These are phyloP conservation scores for Cynodonichthys magdalenae DNA, from an alignment of 2,797 vertebrate species.

Conservation along the genomic window DNA sequence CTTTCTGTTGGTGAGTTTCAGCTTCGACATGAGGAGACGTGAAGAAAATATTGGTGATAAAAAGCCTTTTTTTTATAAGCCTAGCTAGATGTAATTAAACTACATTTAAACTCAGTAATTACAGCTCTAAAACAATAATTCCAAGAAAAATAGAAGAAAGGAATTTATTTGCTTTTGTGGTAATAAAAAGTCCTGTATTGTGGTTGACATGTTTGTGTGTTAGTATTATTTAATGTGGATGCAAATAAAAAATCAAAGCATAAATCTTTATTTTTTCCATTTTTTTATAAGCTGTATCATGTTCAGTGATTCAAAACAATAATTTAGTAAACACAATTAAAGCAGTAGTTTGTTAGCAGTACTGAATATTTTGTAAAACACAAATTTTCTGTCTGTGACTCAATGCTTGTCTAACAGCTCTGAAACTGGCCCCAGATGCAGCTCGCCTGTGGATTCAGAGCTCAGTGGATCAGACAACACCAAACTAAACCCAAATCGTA, in stretches of 20 bases:
- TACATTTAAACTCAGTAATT: no score
- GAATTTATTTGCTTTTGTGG: no score
- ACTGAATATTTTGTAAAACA: not conserved
- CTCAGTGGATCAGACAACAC: constrained; percentile 55
- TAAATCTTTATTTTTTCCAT: no score
- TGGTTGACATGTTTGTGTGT: no score
- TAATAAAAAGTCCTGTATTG: no score
- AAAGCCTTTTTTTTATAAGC: not conserved
- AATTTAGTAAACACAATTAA: not conserved
- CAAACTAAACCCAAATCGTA: constrained; percentile 82
- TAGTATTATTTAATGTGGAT: no score
- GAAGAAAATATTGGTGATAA: not conserved
- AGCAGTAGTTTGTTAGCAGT: not conserved
- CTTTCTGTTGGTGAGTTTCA: constrained; percentile 88
- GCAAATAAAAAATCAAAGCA: no score
- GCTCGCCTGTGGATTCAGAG: constrained; percentile 87
- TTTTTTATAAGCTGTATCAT: no score
- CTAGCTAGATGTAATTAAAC: no score
- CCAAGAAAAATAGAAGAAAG: no score
- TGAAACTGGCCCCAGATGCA: constrained; percentile 90
- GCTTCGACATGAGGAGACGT: not conserved
- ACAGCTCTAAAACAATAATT: no score
- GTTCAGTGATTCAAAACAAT: constrained; percentile 1
- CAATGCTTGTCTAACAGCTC: constrained; percentile 78
- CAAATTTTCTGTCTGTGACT: constrained; percentile 19